Evolutionary conservation across 1,140 invertebrate species (phyloP), one percentile per base, ranked within the genome.

Genomic region (Ceratina calcarata): DNA sequence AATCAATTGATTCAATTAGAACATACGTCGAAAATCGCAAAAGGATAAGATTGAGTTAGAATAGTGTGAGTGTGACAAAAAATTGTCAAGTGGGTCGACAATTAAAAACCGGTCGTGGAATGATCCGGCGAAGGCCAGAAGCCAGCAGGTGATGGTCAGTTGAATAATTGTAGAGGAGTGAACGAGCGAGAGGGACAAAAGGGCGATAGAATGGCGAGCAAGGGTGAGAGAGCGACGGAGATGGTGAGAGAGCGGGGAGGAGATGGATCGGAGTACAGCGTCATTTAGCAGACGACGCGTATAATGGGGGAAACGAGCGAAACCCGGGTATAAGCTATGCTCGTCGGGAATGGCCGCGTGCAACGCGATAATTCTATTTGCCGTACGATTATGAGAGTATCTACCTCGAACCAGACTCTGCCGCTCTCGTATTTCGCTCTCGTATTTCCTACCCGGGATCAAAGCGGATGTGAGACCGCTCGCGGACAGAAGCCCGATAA

Each of bases 291-390:
- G 80, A 84, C 84, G 83, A 86, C 80, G 84, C 84, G 80, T 85
- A 86, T 85, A 86, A 86, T 85, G 72, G 84, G 83, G 80, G 80
- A 86, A 86, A 86, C 83, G 84, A 86, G 84, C 80, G 83, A 85
- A 86, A 86, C 84, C 76, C 80, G 80, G 37, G 80, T 82, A 86
- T 82, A 86, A 86, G 76, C 83, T 72, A 67, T 74, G 82, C 70
- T 83, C 77, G 75, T 66, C 67, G 82, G 79, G 72, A 78, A 85
- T 76, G 71, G 78, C 70, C 81, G 78, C 80, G 81, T 75, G 77
- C 78, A 87, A 86, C 84, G 81, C 87, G 87, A 89, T 88, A 90
- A 89, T 90, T 90, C 89, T 87, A 88, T 90, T 89, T 88, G 82
- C 80, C 80, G 79, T 81, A 81, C 89, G 89, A 90, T 90, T 90